These are phyloP conservation scores for Apostichopus japonicus DNA, from an alignment of 35 echinoderm and acorn worm genomes.

Conservation along the genomic window DNA sequence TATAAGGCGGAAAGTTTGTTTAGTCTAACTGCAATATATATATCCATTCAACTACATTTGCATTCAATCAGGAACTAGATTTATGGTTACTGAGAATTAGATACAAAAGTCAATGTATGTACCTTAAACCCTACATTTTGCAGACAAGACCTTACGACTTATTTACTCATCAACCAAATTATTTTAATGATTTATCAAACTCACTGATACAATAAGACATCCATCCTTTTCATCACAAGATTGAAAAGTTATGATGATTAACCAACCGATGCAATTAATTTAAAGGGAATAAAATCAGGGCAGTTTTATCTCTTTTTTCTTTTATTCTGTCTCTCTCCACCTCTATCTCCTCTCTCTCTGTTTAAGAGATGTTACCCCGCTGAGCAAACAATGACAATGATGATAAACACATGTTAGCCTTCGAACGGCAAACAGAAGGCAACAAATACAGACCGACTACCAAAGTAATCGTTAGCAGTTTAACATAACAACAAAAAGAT, in stretches of 20 bases:
- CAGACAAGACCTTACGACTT: neutral
- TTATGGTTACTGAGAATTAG: neutral
- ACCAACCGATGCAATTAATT: conserved; percentile 4
- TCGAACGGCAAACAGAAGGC: neutral
- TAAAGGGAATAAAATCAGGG: neutral
- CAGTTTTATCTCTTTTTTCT: conserved; percentile 4
- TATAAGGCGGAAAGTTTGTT: too few species aligned
- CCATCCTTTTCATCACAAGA: neutral
- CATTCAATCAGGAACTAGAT: neutral
- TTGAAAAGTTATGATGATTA: neutral
- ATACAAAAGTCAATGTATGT: neutral
- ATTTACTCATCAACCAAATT: neutral
- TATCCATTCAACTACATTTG: too few species aligned
- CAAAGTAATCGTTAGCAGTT: neutral
- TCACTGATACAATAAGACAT: neutral
- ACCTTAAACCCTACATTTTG: neutral
- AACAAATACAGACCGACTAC: neutral
- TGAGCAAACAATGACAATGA: neutral
- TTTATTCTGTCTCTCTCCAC: neutral
- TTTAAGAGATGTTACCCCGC: neutral
- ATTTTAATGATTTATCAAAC: conserved; percentile 1
- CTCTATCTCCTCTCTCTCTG: neutral
- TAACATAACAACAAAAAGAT: neutral
- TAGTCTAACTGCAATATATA: too few species aligned
- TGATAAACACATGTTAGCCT: conserved; percentile 12